These are phyloP conservation scores for Agrilus planipennis DNA, from an alignment of 1,140 invertebrate genomes.

Conservation along the genomic window DNA sequence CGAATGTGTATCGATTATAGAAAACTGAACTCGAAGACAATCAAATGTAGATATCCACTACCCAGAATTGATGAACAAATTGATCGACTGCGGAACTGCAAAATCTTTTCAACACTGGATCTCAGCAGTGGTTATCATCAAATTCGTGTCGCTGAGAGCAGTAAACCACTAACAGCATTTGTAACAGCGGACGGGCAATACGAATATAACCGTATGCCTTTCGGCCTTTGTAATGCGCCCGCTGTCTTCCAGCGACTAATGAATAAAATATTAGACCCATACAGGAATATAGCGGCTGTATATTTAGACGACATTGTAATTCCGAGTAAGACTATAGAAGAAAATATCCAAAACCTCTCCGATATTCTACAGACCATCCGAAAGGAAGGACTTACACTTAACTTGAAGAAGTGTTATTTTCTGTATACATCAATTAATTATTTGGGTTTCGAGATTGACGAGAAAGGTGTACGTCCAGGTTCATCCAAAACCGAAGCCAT, in stretches of 20 bases:
- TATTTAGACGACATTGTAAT: slow-evolving; percentile 16
- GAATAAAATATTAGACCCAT: not conserved
- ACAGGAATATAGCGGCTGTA: not conserved
- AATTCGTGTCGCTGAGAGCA: not conserved
- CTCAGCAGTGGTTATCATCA: not conserved
- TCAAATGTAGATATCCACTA: not conserved
- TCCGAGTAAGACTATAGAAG: slow-evolving; percentile 11
- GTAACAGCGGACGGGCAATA: slow-evolving; percentile 4
- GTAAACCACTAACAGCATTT: not conserved
- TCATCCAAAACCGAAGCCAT: slow-evolving; percentile 11
- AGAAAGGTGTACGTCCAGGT: slow-evolving; percentile 12
- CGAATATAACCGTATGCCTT: not conserved
- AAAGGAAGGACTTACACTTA: slow-evolving; percentile 12
- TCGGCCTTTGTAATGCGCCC: not conserved
- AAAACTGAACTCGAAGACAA: not conserved
- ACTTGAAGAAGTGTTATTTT: slow-evolving; percentile 24
- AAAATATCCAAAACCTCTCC: slow-evolving; percentile 12
- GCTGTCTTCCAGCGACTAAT: not conserved
- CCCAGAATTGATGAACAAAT: not conserved
- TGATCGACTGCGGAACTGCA: not conserved
- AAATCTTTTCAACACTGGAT: not conserved
- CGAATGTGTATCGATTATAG: not conserved
- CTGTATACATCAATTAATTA: slow-evolving; percentile 11
- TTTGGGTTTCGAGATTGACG: slow-evolving; percentile 13
- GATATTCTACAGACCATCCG: slow-evolving; percentile 14